Evolutionary conservation across 2,888 invertebrate species (phyloP).

Genomic region (Lamproptera curius): DNA sequence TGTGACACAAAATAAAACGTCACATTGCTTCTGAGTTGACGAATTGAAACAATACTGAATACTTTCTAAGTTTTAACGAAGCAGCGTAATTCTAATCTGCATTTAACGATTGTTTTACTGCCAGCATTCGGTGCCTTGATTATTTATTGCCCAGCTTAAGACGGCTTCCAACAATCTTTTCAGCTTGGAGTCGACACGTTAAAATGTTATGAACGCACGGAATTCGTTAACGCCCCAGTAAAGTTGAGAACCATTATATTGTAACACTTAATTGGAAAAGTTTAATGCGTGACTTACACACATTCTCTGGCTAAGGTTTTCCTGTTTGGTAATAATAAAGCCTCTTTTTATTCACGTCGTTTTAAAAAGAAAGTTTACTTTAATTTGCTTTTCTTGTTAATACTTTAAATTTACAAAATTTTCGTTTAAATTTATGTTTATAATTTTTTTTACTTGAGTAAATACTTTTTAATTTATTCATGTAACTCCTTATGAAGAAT

Average conservation of each 20-base stretch:
- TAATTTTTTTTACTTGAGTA: no score
- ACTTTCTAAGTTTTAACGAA: conserved; percentile 23
- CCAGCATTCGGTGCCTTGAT: conserved; percentile 43
- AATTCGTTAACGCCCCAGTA: conserved; percentile 12
- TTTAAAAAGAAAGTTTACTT: no score
- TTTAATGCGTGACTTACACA: conserved; percentile 15
- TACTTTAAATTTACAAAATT: no score
- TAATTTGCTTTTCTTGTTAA: no score
- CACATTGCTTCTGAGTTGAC: no score
- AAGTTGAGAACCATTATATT: not conserved
- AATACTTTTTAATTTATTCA: no score
- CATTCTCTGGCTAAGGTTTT: conserved; percentile 1
- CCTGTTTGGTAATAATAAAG: no score
- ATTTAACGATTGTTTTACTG: conserved; percentile 63
- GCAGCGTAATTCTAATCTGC: conserved; percentile 45
- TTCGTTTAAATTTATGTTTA: no score
- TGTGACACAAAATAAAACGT: not conserved
- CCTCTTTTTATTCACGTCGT: no score
- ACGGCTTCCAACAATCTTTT: conserved; percentile 44
- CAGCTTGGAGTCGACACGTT: conserved; percentile 12
- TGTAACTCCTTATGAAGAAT: no score
- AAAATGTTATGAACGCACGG: conserved; percentile 11
- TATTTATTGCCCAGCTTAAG: conserved; percentile 58
- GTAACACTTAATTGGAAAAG: conserved; percentile 16
- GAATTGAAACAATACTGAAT: no score